Conservation (phyloP, 2,797 vertebrate genomes). For the Poecilia wingei region DNA sequence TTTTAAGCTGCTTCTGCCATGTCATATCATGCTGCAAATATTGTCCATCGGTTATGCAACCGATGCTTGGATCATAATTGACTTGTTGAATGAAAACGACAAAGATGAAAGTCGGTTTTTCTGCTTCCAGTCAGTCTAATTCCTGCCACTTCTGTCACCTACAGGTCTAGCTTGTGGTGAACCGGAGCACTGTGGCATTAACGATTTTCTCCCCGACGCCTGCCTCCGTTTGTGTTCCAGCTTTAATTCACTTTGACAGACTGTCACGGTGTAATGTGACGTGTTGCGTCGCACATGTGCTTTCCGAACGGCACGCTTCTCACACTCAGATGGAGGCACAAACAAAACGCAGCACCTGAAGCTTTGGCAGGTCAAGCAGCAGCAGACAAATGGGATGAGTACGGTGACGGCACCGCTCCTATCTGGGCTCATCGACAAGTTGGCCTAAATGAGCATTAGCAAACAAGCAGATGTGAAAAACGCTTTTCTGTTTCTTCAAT, state of each 20-base stretch:
- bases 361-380: conserved; percentile 38
- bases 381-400: conserved; percentile 42
- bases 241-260: conserved; percentile 69
- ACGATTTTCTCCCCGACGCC: conserved; percentile 58
- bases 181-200: conserved; percentile 33
- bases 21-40: conserved; percentile 32
- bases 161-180: conserved; percentile 5
- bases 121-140: conserved; percentile 2
- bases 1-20: conserved; percentile 47
- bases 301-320: conserved; percentile 56
- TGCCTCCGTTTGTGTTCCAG: conserved; percentile 45
- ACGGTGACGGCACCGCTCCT: conserved; percentile 30
- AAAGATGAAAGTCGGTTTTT: neutral
- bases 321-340: conserved; percentile 51
- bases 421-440: conserved; percentile 46
- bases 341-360: conserved; percentile 62
- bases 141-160: conserved; percentile 2
- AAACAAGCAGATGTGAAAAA: conserved; percentile 63
- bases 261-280: conserved; percentile 67
- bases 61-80: conserved; percentile 7
- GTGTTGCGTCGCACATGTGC: conserved; percentile 67
- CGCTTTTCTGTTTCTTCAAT: conserved; percentile 13
- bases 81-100: conserved; percentile 5
- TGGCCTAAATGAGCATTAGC: conserved; percentile 59
- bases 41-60: conserved; percentile 45